phyloP scores from a whole-genome alignment of 2,888 invertebrate genomes.

The Cenopis cana region DNA sequence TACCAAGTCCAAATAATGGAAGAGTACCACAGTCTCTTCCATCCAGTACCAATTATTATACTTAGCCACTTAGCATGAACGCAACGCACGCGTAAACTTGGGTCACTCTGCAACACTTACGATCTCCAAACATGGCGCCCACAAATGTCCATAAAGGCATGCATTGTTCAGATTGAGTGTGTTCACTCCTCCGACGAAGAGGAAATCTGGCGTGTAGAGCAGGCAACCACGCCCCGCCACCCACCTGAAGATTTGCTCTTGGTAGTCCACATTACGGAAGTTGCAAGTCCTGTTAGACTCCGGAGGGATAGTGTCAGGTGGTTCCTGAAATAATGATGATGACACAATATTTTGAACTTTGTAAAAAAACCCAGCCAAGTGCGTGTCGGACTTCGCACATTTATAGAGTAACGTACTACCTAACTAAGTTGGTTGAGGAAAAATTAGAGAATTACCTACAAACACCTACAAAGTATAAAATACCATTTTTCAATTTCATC shows the following conservation, averaged over 20 bases:
- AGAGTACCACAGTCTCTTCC: no score
- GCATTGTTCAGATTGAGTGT: constrained; percentile 65
- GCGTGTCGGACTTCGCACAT: no score
- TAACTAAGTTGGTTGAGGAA: no score
- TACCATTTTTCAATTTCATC: no score
- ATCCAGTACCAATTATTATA: no score
- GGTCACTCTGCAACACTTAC: constrained; percentile 61
- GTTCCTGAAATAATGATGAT: constrained; percentile 61
- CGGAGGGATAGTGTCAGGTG: constrained; percentile 59
- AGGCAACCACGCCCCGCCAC: constrained; percentile 77
- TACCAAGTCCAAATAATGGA: no score
- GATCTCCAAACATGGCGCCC: constrained; percentile 76
- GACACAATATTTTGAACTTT: no score
- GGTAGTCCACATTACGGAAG: constrained; percentile 70
- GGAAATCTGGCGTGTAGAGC: constrained; percentile 73
- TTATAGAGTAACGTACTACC: no score
- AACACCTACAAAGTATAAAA: no score
- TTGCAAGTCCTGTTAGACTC: constrained; percentile 68
- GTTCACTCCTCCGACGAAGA: constrained; percentile 67
- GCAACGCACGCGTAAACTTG: background rate
- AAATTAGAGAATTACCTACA: no score
- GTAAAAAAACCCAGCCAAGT: no score
- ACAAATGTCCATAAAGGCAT: constrained; percentile 69
- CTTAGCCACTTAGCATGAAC: background rate
- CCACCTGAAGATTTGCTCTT: constrained; percentile 78